Conservation (phyloP, 2,888 invertebrate genomes). For the Aphidoletes aphidimyza region DNA sequence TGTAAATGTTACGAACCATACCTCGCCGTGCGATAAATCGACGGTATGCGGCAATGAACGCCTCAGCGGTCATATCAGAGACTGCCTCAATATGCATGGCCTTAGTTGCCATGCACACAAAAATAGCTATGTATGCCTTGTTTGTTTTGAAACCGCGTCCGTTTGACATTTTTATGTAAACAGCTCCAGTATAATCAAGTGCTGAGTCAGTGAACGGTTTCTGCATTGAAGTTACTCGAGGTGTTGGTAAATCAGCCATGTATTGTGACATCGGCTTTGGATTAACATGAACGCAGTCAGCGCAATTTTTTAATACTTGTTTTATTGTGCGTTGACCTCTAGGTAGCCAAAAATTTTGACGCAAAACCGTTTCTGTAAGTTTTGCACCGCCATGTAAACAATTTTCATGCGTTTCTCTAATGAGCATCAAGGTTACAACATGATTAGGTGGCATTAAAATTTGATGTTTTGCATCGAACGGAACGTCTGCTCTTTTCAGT, state of each 20-base stretch:
- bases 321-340: background rate
- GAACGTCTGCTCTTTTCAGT: conserved; percentile 26
- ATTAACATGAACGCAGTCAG: background rate
- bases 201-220: conserved; percentile 56
- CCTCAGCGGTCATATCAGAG: conserved; percentile 56
- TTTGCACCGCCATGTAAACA: background rate
- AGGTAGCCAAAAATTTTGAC: conserved; percentile 17
- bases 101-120: conserved; percentile 58
- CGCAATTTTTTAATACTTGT: background rate
- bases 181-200: conserved; percentile 57
- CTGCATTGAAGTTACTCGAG: background rate
- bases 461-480: conserved; percentile 51
- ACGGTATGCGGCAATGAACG: conserved; percentile 58
- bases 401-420: background rate
- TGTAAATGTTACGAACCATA: conserved; percentile 57
- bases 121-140: conserved; percentile 58
- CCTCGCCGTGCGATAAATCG: conserved; percentile 59
- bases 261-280: background rate
- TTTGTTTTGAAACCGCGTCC: conserved; percentile 54
- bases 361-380: background rate
- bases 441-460: background rate
- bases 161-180: conserved; percentile 56
- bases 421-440: background rate
- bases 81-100: conserved; percentile 33
- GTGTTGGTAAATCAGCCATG: background rate